Base-by-base conservation (phyloP, 92 coral and sea anemone genomes). In the Hydrozoanthus gracilis region DNA sequence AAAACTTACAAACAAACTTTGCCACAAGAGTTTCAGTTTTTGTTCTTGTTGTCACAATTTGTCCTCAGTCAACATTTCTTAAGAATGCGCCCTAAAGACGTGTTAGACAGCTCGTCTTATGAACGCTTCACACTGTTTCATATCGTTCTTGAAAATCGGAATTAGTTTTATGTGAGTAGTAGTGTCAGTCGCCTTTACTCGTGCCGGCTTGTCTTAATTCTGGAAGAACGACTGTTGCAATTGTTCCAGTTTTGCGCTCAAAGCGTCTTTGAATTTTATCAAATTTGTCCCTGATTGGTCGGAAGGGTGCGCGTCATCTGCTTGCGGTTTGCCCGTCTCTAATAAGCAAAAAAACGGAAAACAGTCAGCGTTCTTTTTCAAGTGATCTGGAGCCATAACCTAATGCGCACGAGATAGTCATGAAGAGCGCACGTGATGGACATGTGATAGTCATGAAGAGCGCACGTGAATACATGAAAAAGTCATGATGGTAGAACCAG, bases 141-240 rank as follows among this genome's bases (percentile, higher is more conserved):
- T 27, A 27, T 27, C 39, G 39, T 27, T 27, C 39, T 27, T 27
- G 39, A 27, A 27, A 27, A 27, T 27, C 39, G 39, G 39, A 27
- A 51, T 58, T 35, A 60, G 65, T 60, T 7, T 54, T 44, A 54
- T 17, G 16, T 13, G 65, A 27, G 10, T 6, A 12, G 5, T 7
- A 74, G 64, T 49, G 46, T 8, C n/a, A 7, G 85, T 17, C 66
- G 47, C 48, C 55, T 80, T 74, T 64, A 10, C 56, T 61, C 52
- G 58, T 66, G 82, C 62, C 15, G 58, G 73, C 72, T 50, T 48
- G 72, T 65, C 74, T 65, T 80, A 80, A 64, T 80, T 80, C 85
- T 80, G 85, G 85, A 80, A 80, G 85, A 80, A 74, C 54, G 85
- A 80, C 61, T 80, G 85, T 66, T 80, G 85, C 69, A 80, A 80